Conservation (phyloP, 2,113 vertebrate species). For the Dinomys branickii region DNA sequence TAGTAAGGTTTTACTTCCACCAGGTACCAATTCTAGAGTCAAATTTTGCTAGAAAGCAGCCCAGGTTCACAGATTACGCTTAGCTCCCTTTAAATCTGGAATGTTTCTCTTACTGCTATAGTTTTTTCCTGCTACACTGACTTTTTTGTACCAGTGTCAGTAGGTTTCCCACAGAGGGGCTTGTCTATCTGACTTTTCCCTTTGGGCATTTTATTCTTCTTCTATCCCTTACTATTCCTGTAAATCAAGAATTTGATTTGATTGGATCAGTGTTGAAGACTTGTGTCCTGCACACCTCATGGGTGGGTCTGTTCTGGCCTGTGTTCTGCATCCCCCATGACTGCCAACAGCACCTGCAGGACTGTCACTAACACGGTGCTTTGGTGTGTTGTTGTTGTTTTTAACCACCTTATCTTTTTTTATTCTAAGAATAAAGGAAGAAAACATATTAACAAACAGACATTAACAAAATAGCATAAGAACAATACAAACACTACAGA, state of each 20-base stretch:
- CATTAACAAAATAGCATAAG: too few relatives aligned
- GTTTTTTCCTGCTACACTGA: not conserved
- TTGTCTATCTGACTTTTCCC: not conserved
- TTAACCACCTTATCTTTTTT: too few relatives aligned
- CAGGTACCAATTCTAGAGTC: not conserved
- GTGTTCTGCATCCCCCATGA: not conserved
- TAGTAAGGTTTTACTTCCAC: conserved; percentile 30
- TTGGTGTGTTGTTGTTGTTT: too few relatives aligned
- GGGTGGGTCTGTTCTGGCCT: not conserved
- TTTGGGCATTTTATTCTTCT: not conserved
- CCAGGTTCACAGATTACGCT: not conserved
- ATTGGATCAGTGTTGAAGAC: not conserved
- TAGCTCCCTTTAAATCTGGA: not conserved
- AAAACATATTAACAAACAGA: too few relatives aligned
- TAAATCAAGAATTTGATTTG: not conserved
- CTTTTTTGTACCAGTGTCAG: not conserved
- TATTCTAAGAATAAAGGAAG: too few relatives aligned
- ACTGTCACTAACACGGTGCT: not conserved
- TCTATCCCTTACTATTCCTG: not conserved
- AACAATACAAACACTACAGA: too few relatives aligned
- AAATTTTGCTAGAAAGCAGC: conserved; percentile 11
- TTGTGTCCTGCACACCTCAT: not conserved
- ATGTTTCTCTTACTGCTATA: not conserved
- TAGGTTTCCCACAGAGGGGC: not conserved
- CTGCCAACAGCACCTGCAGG: not conserved